phyloP scores from a whole-genome alignment of 1,140 invertebrate species.

The Pogonus chalceus region DNA sequence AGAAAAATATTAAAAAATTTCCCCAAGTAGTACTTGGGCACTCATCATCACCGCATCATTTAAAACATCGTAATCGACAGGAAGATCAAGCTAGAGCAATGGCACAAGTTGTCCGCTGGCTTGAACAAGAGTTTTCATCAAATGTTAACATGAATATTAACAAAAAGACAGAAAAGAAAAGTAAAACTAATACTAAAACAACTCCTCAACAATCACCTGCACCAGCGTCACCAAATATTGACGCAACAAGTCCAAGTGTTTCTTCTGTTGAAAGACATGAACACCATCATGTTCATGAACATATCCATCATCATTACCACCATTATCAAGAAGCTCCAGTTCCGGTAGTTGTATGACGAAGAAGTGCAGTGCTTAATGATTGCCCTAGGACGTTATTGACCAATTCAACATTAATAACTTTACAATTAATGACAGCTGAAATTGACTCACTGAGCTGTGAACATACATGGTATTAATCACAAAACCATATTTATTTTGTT shows the following conservation, averaged over 20 bases:
- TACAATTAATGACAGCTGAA: too few relatives aligned
- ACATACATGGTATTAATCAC: too few relatives aligned
- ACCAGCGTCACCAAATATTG: conserved; percentile 10
- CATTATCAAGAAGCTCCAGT: conserved; percentile 49
- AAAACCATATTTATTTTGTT: too few relatives aligned
- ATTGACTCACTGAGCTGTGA: too few relatives aligned
- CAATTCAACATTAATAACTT: too few relatives aligned
- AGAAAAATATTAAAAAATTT: conserved; percentile 18
- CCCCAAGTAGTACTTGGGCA: conserved; percentile 23
- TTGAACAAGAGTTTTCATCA: conserved; percentile 40
- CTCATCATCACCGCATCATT: conserved; percentile 40
- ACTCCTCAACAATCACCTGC: conserved; percentile 15
- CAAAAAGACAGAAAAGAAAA: conserved; percentile 11
- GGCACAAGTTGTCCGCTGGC: conserved; percentile 51
- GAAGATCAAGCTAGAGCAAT: conserved; percentile 59
- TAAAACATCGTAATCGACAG: conserved; percentile 55
- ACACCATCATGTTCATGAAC: conserved; percentile 66
- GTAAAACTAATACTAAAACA: conserved; percentile 8
- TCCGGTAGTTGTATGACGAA: conserved; percentile 26
- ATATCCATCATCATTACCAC: conserved; percentile 77
- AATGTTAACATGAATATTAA: conserved; percentile 20
- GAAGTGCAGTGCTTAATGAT: not conserved
- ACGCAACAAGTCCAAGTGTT: conserved; percentile 19
- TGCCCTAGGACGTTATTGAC: not conserved
- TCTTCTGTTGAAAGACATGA: conserved; percentile 41